These are phyloP conservation scores for Corythoichthys haematopterus DNA, from an alignment of 2,113 vertebrate species.

Conservation along the genomic window DNA sequence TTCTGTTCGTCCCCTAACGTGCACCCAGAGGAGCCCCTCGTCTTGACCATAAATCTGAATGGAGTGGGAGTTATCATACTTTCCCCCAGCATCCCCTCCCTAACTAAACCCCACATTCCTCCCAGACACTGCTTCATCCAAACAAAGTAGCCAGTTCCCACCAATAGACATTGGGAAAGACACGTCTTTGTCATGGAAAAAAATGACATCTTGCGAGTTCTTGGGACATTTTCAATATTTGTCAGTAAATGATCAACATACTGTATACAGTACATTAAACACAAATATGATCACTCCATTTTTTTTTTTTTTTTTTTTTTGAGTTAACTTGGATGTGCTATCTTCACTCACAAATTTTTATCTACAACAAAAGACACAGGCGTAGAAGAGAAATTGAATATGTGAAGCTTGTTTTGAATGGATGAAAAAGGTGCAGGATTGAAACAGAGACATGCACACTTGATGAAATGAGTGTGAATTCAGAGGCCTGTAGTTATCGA, in stretches of 20 bases:
- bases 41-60: slow-evolving; percentile 64
- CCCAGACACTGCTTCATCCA: slow-evolving; percentile 60
- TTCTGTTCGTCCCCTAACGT: slow-evolving; percentile 52
- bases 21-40: slow-evolving; percentile 60
- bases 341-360: not conserved
- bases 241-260: slow-evolving; percentile 2
- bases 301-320: not conserved
- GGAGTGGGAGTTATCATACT: slow-evolving; percentile 66
- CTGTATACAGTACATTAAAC: slow-evolving; percentile 9
- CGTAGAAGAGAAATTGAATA: not conserved
- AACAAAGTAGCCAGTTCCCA: slow-evolving; percentile 70
- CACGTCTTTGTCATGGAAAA: slow-evolving; percentile 65
- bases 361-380: not conserved
- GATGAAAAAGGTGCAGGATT: slow-evolving; percentile 11
- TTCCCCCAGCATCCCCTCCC: slow-evolving; percentile 36
- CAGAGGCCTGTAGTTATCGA: slow-evolving; percentile 34
- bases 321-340: not conserved
- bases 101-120: slow-evolving; percentile 63
- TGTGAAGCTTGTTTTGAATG: slow-evolving; percentile 5
- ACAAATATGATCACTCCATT: slow-evolving; percentile 7
- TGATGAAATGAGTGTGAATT: slow-evolving; percentile 37
- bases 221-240: slow-evolving; percentile 25
- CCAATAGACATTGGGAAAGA: slow-evolving; percentile 58
- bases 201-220: slow-evolving; percentile 64
- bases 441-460: not conserved